Percentiles rank a stretch among this genome's conserved stretches.
Conservation (phyloP, 2,113 vertebrate genomes). For the Anolis carolinensis region DNA sequence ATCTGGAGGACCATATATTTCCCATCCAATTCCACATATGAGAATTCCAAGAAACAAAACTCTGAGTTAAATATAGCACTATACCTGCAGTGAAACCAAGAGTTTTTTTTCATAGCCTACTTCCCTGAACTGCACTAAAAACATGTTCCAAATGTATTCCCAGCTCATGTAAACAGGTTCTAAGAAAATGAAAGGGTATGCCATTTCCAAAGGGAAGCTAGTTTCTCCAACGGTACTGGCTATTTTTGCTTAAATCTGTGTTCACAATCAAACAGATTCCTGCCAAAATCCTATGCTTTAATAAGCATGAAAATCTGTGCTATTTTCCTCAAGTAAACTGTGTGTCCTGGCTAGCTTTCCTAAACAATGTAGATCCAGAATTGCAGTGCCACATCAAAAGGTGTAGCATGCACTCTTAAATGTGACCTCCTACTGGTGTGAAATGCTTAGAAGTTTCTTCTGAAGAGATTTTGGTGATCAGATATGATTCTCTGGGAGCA, state of each 20-base stretch:
- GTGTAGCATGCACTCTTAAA: neutral
- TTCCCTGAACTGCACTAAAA: neutral
- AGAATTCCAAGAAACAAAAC: neutral
- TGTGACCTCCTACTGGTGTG: neutral
- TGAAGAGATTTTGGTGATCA: neutral
- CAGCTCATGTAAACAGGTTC: neutral
- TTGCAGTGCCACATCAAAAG: too few species aligned
- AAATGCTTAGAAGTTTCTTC: neutral
- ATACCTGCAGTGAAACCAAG: too few species aligned
- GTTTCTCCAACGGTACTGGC: neutral
- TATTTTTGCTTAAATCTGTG: neutral
- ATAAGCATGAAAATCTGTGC: neutral
- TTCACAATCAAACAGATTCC: neutral
- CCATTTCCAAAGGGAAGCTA: too few species aligned
- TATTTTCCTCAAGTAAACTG: neutral
- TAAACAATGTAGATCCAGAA: neutral
- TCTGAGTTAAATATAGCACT: too few species aligned
- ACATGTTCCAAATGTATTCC: neutral
- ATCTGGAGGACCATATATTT: neutral
- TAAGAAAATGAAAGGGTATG: neutral
- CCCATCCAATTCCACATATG: neutral
- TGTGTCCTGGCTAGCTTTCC: neutral
- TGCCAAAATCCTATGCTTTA: neutral
- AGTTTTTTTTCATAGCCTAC: neutral
- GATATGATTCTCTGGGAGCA: neutral